These are phyloP conservation scores for Garrulus glandarius DNA, from an alignment of 2,797 vertebrate genomes.

Conservation along the genomic window DNA sequence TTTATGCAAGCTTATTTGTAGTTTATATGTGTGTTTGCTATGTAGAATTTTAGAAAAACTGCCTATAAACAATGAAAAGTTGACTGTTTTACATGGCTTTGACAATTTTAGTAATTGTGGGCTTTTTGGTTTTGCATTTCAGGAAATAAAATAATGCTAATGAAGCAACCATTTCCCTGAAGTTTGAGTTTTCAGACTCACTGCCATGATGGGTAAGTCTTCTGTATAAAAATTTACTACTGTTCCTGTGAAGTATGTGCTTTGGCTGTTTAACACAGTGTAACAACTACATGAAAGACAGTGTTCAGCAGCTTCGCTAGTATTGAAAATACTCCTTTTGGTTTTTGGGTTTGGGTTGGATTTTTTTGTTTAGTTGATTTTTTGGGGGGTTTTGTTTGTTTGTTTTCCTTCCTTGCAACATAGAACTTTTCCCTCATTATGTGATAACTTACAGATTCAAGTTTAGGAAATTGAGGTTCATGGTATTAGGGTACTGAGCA, in stretches of 20 bases:
- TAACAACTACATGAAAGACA: neutral
- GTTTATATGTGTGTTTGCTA: neutral
- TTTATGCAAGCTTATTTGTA: neutral
- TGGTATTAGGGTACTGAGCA: neutral
- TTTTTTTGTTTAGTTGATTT: neutral
- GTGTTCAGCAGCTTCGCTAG: neutral
- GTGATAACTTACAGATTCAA: neutral
- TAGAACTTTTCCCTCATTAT: neutral
- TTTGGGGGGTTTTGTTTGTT: neutral
- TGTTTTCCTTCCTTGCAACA: neutral
- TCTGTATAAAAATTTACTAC: neutral
- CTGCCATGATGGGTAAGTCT: conserved; percentile 89
- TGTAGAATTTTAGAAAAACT: neutral
- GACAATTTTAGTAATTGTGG: neutral
- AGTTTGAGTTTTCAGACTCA: conserved; percentile 78
- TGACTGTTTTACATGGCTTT: neutral
- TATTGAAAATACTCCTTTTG: neutral
- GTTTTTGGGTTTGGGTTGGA: neutral
- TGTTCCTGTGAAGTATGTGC: neutral
- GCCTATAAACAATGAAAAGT: neutral
- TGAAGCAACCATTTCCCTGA: conserved; percentile 85
- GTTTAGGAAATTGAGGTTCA: neutral
- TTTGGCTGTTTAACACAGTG: neutral
- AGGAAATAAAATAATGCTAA: conserved; percentile 86
- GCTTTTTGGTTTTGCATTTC: conserved; percentile 8